These are phyloP conservation scores for Choloepus didactylus DNA, from an alignment of 2,797 vertebrate species.

Conservation along the genomic window DNA sequence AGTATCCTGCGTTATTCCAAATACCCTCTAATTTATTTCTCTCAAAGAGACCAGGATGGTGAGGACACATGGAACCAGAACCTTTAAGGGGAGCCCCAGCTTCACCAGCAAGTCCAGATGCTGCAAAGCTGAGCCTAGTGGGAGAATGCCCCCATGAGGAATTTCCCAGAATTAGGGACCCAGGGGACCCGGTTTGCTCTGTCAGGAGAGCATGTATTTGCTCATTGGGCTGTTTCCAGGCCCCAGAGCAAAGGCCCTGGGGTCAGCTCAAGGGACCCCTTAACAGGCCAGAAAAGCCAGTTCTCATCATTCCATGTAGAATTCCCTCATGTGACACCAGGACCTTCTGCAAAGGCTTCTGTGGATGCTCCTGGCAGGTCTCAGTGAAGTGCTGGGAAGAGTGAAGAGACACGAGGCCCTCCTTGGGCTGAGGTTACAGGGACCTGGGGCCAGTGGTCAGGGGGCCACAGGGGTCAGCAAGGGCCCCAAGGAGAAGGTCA, in stretches of 20 bases:
- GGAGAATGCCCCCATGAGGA: accelerated
- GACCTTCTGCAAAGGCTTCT: neutral
- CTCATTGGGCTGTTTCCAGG: neutral
- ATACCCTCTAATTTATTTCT: neutral
- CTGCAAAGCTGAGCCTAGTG: neutral
- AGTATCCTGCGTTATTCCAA: neutral
- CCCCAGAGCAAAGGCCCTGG: neutral
- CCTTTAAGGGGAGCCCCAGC: neutral
- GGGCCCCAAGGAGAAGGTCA: neutral
- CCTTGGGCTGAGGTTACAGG: neutral
- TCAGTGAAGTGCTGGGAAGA: too few species aligned
- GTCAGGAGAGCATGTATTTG: accelerated
- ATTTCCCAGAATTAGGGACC: neutral
- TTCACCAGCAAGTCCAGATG: neutral
- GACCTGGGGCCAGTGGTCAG: neutral
- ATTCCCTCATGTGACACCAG: neutral
- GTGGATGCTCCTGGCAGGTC: neutral
- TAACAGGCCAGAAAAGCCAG: neutral
- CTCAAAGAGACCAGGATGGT: neutral
- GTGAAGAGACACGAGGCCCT: neutral
- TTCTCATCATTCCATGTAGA: neutral
- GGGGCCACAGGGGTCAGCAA: too few species aligned
- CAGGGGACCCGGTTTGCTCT: neutral
- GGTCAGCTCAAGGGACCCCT: neutral
- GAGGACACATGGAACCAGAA: neutral